phyloP scores from a whole-genome alignment of 1,140 invertebrate genomes.

The Drosophila pseudoobscura region DNA sequence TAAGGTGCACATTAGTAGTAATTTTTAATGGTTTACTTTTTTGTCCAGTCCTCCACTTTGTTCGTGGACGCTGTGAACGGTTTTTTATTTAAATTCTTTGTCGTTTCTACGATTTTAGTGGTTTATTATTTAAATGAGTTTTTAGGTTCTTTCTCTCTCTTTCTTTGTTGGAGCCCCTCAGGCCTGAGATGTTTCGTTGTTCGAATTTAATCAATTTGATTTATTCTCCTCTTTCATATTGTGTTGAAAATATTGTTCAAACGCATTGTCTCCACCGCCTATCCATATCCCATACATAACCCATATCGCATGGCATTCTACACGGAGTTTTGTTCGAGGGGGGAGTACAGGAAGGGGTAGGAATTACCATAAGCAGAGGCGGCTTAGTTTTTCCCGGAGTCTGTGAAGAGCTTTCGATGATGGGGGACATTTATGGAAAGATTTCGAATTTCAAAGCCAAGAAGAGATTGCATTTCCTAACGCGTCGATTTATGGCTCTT shows the following conservation, averaged over 20 bases:
- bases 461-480: slow-evolving; percentile 36
- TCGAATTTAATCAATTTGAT: slow-evolving; percentile 82
- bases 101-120: slow-evolving; percentile 67
- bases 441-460: slow-evolving; percentile 11
- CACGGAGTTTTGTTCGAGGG: slow-evolving; percentile 27
- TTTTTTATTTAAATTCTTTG: slow-evolving; percentile 69
- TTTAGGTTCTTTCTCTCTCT: slow-evolving; percentile 14
- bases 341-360: slow-evolving; percentile 2
- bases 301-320: slow-evolving; percentile 67
- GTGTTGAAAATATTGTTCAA: slow-evolving; percentile 77
- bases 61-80: slow-evolving; percentile 60
- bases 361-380: slow-evolving; percentile 72
- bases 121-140: slow-evolving; percentile 79
- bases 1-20: slow-evolving; percentile 82
- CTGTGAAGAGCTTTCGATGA: slow-evolving; percentile 11
- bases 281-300: slow-evolving; percentile 39
- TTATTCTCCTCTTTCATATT: slow-evolving; percentile 71
- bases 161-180: slow-evolving; percentile 6
- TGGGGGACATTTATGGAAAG: slow-evolving; percentile 22
- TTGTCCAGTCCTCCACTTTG: slow-evolving; percentile 53
- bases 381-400: slow-evolving; percentile 23
- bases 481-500: slow-evolving; percentile 39
- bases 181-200: slow-evolving; percentile 50
- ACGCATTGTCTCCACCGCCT: slow-evolving; percentile 60
- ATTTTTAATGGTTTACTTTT: slow-evolving; percentile 81